Evolutionary conservation across 2,888 invertebrate genomes (phyloP), one percentile per base, ranked within the genome.

Genomic region (Tholera decimalis): DNA sequence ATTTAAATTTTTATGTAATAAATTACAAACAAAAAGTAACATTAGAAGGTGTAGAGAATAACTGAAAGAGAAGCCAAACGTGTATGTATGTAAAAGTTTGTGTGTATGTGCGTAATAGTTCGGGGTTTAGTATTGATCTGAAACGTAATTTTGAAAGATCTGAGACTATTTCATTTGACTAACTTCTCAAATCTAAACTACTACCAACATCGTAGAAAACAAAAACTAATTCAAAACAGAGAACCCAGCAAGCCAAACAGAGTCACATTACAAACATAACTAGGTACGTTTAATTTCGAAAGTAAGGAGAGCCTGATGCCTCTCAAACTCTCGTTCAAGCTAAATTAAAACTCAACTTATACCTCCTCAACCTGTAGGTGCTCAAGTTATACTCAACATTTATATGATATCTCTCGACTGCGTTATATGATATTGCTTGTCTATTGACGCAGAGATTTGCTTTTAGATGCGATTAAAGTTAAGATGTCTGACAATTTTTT

Each of bases 231-330:
- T 69, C 54, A 63, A 37, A 77, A 68, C 56, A 69, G 50, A 72
- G 62, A 58, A 43, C 72, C 51, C 69, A 75, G 55, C 46, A 72
- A 74, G 59, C 41, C 62, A 69, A 79, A 75, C 58, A 65, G 82
- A 79, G 79, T 85, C 83, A 50, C 53, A 77, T 83, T 84, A 83
- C 75, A 72, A 81, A 85, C 77, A 72, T 69, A 67, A 72, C 77
- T 64, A 69, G 69, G 67, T 88, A 69, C 70, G 67, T 88, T 86
- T 85, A 86, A 88, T 88, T 86, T 85, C 65, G 74, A 72, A 64
- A 70, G 78, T 79, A 78, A 68, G 71, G 28, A 60, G 76, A 82
- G 60, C 73, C 62, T 67, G 83, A 82, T 70, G 77, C 85, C 88
- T 72, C 79, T 82, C 79, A 84, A 86, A 80, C 69, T 82, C 83